phyloP scores from a whole-genome alignment of 2,113 vertebrate species.

The Caracal caracal region DNA sequence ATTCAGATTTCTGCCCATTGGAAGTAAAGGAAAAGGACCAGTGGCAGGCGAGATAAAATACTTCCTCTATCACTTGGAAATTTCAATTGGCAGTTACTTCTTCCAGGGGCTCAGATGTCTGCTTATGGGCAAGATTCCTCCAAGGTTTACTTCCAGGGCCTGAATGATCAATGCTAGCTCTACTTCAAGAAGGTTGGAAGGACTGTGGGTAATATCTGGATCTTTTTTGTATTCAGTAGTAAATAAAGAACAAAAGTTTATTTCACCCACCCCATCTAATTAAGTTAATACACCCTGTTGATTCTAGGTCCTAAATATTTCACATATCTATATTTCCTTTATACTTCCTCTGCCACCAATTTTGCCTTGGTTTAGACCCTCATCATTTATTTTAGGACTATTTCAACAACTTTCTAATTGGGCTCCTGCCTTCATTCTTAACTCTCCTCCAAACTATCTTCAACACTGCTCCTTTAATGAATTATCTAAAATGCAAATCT shows the following conservation, averaged over 20 bases:
- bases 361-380: background rate
- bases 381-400: background rate
- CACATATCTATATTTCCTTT: background rate
- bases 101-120: background rate
- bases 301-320: background rate
- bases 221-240: conserved; percentile 5
- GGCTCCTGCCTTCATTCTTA: background rate
- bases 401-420: background rate
- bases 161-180: background rate
- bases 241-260: background rate
- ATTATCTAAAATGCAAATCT: background rate
- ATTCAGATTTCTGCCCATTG: background rate
- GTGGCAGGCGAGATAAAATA: background rate
- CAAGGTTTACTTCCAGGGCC: background rate
- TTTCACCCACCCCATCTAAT: background rate
- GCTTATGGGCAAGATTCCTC: background rate
- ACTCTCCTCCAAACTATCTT: background rate
- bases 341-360: background rate
- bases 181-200: background rate
- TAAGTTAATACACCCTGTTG: background rate
- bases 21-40: background rate
- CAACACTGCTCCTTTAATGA: background rate
- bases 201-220: background rate
- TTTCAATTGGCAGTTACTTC: background rate
- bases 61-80: background rate